phyloP scores from a whole-genome alignment of 1,140 invertebrate species.

The Pogonus chalceus region DNA sequence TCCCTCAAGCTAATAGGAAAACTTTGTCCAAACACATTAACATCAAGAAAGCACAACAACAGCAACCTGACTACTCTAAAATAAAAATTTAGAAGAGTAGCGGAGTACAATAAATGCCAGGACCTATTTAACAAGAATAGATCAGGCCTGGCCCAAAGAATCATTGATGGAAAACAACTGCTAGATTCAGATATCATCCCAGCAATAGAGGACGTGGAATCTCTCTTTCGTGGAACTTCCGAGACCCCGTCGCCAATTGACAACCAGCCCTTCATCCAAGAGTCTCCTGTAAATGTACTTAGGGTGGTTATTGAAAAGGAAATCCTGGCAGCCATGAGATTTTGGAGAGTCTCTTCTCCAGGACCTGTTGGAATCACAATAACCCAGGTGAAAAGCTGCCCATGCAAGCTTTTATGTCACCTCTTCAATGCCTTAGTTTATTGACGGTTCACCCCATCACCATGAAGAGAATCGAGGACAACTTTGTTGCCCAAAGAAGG shows the following conservation, averaged over 20 bases:
- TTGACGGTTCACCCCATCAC: conserved; percentile 1
- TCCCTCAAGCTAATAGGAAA: neutral
- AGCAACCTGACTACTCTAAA: neutral
- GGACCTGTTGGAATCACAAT: conserved; percentile 19
- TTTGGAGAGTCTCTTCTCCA: conserved; percentile 15
- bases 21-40: neutral
- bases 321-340: neutral
- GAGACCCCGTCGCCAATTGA: neutral
- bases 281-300: neutral
- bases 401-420: neutral
- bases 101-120: conserved; percentile 14
- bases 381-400: conserved; percentile 5
- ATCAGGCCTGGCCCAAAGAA: neutral
- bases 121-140: conserved; percentile 14
- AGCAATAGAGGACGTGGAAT: neutral
- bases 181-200: neutral
- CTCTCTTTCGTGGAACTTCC: neutral
- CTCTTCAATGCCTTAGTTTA: conserved; percentile 15
- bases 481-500: neutral
- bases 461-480: conserved; percentile 10
- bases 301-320: too few species aligned
- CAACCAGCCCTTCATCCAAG: neutral
- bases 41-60: neutral
- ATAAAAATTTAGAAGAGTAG: conserved; percentile 8
- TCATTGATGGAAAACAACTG: neutral